These are phyloP conservation scores for Creontiades dilutus DNA, from an alignment of 2,888 invertebrate species.

Conservation along the genomic window DNA sequence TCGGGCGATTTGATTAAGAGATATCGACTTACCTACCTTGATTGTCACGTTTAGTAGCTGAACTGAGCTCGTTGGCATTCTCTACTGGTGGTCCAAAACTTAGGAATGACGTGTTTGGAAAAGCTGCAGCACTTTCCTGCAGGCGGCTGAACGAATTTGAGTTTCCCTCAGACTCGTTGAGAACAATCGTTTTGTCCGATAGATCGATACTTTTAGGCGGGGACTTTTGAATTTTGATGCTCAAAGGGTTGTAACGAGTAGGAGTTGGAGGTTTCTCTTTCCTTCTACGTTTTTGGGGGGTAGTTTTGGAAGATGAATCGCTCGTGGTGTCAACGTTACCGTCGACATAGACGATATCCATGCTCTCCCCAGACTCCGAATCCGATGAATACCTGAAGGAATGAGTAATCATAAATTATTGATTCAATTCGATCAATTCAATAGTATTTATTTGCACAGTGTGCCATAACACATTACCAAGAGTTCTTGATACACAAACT, in stretches of 20 bases:
- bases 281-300: slow-evolving; percentile 57
- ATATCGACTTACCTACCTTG: not conserved
- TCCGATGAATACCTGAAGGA: slow-evolving; percentile 56
- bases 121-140: slow-evolving; percentile 45
- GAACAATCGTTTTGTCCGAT: not conserved
- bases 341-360: slow-evolving; percentile 57
- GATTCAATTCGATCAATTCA: no score
- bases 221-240: slow-evolving; percentile 75
- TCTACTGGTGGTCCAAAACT: not conserved
- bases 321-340: slow-evolving; percentile 49
- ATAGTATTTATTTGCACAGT: no score
- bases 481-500: no score
- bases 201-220: slow-evolving; percentile 70
- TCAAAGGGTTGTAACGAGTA: slow-evolving; percentile 74
- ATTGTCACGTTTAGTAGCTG: not conserved
- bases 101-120: slow-evolving; percentile 43
- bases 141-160: slow-evolving; percentile 26
- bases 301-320: slow-evolving; percentile 30
- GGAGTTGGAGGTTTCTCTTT: slow-evolving; percentile 69
- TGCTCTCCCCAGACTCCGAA: not conserved
- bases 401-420: no score
- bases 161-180: not conserved
- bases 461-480: no score
- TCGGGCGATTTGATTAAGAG: no score
- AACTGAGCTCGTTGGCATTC: not conserved